These are phyloP conservation scores for Synodontis membranacea DNA, from an alignment of 2,113 vertebrate species.

Conservation along the genomic window DNA sequence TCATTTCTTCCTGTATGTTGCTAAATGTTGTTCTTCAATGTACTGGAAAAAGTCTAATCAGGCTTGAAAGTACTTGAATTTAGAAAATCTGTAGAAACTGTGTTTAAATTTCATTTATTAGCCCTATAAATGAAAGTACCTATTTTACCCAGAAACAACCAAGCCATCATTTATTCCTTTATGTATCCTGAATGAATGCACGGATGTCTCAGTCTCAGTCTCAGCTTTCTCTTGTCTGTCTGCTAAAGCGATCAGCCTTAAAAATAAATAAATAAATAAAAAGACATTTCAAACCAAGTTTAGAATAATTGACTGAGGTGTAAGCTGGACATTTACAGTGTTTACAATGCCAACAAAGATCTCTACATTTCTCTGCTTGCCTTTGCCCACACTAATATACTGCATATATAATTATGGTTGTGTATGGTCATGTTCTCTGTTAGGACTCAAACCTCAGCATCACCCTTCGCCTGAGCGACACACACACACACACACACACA, in stretches of 20 bases:
- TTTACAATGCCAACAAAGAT: slow-evolving; percentile 50
- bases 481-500: no score
- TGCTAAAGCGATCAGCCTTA: background rate
- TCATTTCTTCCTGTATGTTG: background rate
- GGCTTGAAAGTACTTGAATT: background rate
- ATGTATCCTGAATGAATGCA: background rate
- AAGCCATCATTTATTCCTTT: slow-evolving; percentile 3
- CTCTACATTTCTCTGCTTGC: slow-evolving; percentile 52
- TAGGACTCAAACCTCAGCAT: slow-evolving; percentile 67
- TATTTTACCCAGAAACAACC: background rate
- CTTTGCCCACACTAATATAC: slow-evolving; percentile 66
- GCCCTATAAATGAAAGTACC: no score
- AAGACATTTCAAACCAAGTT: background rate
- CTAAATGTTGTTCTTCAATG: background rate
- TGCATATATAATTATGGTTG: slow-evolving; percentile 69
- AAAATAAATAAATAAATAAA: background rate
- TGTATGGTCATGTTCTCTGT: slow-evolving; percentile 68
- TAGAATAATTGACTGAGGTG: background rate
- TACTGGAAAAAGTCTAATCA: background rate
- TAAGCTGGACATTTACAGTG: slow-evolving; percentile 27
- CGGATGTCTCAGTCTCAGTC: background rate
- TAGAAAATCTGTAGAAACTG: background rate
- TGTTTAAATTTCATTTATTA: slow-evolving; percentile 20
- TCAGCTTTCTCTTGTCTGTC: slow-evolving; percentile 1
- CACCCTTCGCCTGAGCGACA: slow-evolving; percentile 61